Evolutionary conservation across 2,888 invertebrate genomes (phyloP), one percentile per base, ranked within the genome.

Genomic region (Operophtera brumata): DNA sequence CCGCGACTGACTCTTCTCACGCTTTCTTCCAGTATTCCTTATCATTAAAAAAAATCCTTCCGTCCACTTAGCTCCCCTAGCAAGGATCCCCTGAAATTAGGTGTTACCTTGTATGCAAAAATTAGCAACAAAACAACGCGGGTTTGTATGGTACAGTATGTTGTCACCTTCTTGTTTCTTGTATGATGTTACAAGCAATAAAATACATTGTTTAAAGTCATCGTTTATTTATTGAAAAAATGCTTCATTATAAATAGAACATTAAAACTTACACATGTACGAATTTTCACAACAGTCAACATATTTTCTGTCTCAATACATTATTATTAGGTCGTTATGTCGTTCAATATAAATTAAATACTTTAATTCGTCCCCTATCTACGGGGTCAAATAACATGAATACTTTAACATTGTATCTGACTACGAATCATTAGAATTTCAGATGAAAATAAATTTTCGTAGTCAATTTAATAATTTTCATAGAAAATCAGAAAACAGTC

Each of bases 181-280:
- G n/a, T n/a, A n/a, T n/a, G n/a, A n/a, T n/a, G n/a, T 20, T 20
- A 20, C 4, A 3, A 3, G 10, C 20, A 43, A 36, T 34, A 12
- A 48, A 42, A 35, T 8, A 37, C 37, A 39, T 13, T 30, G 25
- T 65, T 61, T 67, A 69, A 64, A 71, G 68, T 77, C 75, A 76
- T 77, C 66, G 66, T 84, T 84, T 85, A 84, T 86, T 87, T 80
- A 79, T 80, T 61, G 12, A 45, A 56, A 74, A 87, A 87, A 87
- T 86, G 83, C 82, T 77, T 86, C 77, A 77, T 80, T 86, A 84
- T 88, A 88, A 88, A 89, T 86, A 83, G 74, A 82, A 84, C 77
- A 78, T 83, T 80, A 82, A 68, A 66, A 81, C 78, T 80, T 82
- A 83, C 69, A 77, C 73, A 64, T 63, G 65, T 74, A 78, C 67